A percentile compares a stretch with the other conserved stretches of the same genome.
Conservation (phyloP, 2,113 vertebrate species). For the Colossoma macropomum region DNA sequence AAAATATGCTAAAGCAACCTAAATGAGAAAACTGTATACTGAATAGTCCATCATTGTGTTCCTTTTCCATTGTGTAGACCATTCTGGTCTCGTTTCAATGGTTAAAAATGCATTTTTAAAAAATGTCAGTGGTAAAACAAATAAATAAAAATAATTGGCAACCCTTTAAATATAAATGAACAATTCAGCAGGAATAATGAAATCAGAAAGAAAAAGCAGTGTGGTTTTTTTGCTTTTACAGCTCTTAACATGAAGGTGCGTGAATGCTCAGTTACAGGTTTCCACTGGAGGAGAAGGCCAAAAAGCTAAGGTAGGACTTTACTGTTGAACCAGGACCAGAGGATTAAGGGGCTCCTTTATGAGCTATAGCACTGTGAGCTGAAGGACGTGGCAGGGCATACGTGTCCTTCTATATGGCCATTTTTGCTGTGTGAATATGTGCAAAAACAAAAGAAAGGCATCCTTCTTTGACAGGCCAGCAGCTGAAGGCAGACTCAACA, state of each 20-base stretch:
- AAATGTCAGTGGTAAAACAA: constrained; percentile 63
- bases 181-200: constrained; percentile 32
- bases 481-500: constrained; percentile 16
- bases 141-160: constrained; percentile 61
- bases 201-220: neutral
- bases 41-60: constrained; percentile 16
- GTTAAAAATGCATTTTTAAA: constrained; percentile 38
- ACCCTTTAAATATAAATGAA: constrained; percentile 53
- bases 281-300: neutral
- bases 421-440: constrained; percentile 19
- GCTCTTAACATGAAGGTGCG: neutral
- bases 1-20: constrained; percentile 70
- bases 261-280: neutral
- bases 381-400: constrained; percentile 6
- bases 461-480: constrained; percentile 41
- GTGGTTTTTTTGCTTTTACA: neutral
- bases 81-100: constrained; percentile 20
- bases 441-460: constrained; percentile 57
- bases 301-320: neutral
- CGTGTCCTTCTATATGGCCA: constrained; percentile 17
- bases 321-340: neutral
- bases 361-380: constrained; percentile 59
- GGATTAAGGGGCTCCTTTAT: neutral
- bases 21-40: constrained; percentile 54
- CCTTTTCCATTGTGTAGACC: neutral